These are phyloP conservation scores for Podocnemis expansa DNA, from an alignment of 2,113 vertebrate species.

Conservation along the genomic window DNA sequence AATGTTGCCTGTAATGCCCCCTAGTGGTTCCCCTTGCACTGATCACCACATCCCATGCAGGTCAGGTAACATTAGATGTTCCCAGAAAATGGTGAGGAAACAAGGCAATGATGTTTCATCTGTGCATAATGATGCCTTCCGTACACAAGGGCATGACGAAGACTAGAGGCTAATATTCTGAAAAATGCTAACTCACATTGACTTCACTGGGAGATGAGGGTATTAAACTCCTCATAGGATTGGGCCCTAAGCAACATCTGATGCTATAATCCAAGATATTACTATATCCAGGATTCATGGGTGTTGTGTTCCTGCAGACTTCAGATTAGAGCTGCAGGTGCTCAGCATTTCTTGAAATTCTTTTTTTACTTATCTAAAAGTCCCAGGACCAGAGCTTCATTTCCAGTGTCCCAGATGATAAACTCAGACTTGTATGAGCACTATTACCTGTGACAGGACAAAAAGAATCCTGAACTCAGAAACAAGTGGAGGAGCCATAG, in stretches of 20 bases:
- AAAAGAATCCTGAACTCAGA: background rate
- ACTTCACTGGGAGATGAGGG: background rate
- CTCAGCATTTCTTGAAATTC: background rate
- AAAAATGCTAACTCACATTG: background rate
- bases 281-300: background rate
- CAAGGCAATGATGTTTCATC: background rate
- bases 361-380: background rate
- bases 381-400: background rate
- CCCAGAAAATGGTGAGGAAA: background rate
- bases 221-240: background rate
- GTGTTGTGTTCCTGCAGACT: background rate
- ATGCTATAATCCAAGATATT: background rate
- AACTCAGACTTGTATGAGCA: background rate
- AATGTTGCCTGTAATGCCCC: accelerated
- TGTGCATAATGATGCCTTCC: accelerated
- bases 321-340: background rate
- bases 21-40: background rate
- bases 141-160: background rate
- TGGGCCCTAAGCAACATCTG: background rate
- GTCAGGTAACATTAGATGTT: accelerated
- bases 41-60: accelerated
- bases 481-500: background rate
- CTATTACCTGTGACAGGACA: background rate
- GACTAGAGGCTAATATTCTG: background rate
- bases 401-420: background rate